phyloP scores from a whole-genome alignment of 1,140 invertebrate genomes.

The Caerostris extrusa region DNA sequence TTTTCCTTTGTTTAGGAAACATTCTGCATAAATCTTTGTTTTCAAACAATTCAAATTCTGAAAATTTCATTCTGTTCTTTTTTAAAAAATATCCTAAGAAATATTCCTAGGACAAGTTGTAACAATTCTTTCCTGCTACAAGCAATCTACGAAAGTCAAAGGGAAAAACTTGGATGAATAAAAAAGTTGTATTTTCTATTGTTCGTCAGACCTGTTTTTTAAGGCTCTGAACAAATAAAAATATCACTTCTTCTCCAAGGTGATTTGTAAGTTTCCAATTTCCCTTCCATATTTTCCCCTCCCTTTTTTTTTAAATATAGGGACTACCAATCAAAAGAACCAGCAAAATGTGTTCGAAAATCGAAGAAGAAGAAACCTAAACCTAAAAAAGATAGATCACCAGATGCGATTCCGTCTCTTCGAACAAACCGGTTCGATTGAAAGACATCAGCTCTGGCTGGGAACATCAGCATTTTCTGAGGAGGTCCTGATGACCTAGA shows the following conservation, averaged over 20 bases:
- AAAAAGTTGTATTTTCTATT: slow-evolving; percentile 17
- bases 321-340: slow-evolving; percentile 35
- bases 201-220: slow-evolving; percentile 12
- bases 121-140: neutral
- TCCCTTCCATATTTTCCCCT: slow-evolving; percentile 41
- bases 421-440: slow-evolving; percentile 67
- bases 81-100: neutral
- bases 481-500: slow-evolving; percentile 70
- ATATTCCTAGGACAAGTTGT: neutral
- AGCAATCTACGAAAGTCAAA: neutral
- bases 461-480: slow-evolving; percentile 73
- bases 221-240: neutral
- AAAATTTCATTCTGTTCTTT: neutral
- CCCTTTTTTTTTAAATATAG: slow-evolving; percentile 46
- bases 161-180: neutral
- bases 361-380: slow-evolving; percentile 65
- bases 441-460: slow-evolving; percentile 73
- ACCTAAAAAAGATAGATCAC: slow-evolving; percentile 73
- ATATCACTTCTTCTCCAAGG: slow-evolving; percentile 6
- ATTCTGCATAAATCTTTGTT: neutral
- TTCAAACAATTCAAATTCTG: neutral
- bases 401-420: slow-evolving; percentile 68
- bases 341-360: slow-evolving; percentile 62
- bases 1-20: neutral
- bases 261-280: slow-evolving; percentile 51